phyloP scores from a whole-genome alignment of 2,888 invertebrate genomes.

The Arge pagana region DNA sequence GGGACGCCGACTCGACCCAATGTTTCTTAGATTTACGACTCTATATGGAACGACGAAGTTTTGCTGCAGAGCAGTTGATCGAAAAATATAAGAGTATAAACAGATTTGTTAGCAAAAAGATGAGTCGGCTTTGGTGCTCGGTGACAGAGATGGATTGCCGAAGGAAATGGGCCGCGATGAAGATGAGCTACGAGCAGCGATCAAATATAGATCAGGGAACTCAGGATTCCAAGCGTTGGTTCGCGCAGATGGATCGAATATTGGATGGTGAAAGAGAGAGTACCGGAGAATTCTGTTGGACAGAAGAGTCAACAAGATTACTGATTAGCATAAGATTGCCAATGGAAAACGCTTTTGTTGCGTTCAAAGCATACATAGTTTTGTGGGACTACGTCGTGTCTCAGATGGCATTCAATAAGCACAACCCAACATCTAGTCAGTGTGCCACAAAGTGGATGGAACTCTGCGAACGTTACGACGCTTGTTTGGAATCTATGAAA shows the following conservation, averaged over 20 bases:
- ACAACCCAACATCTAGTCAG: neutral
- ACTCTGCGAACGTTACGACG: neutral
- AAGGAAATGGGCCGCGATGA: constrained; percentile 1
- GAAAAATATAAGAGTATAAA: neutral
- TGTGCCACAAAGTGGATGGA: constrained; percentile 13
- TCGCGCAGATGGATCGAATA: constrained; percentile 8
- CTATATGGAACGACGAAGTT: constrained; percentile 1
- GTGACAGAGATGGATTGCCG: constrained; percentile 2
- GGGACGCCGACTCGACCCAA: constrained; percentile 3
- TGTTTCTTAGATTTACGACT: constrained; percentile 7
- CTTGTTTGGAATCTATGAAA: neutral
- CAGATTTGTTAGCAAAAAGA: constrained; percentile 2
- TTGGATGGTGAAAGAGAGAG: neutral
- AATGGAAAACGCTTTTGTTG: constrained; percentile 5
- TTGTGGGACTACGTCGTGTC: constrained; percentile 11
- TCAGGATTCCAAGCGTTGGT: too few species aligned
- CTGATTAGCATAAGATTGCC: constrained; percentile 6
- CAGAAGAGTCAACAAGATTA: neutral
- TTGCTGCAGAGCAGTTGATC: too few species aligned
- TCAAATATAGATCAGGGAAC: too few species aligned
- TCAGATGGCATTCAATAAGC: neutral
- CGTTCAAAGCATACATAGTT: constrained; percentile 14
- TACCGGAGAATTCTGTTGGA: neutral
- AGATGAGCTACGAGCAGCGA: neutral
- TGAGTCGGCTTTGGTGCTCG: neutral